Conservation (phyloP, 2,888 invertebrate genomes). For the Macrosiphum euphorbiae region DNA sequence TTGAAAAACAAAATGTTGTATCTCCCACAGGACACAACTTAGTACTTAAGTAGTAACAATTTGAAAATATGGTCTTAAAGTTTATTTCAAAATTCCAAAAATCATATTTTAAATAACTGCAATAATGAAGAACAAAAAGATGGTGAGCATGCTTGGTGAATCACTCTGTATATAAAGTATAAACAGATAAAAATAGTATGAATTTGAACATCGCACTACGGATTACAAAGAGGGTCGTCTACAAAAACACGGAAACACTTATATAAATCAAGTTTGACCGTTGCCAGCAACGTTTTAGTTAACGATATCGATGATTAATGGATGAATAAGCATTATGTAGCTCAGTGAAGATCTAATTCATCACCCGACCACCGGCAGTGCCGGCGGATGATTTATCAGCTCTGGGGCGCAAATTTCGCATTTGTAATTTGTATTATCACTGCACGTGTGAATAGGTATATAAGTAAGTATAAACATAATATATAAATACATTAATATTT, state of each 20-base stretch:
- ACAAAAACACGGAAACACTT: background rate
- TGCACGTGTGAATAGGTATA: background rate
- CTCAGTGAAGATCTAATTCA: slow-evolving; percentile 19
- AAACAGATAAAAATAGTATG: background rate
- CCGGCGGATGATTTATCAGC: slow-evolving; percentile 37
- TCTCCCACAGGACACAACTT: too few species aligned
- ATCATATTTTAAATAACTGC: too few species aligned
- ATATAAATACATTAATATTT: too few species aligned
- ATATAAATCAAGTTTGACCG: slow-evolving; percentile 24
- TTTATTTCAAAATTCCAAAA: too few species aligned
- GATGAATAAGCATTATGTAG: background rate
- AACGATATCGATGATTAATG: slow-evolving; percentile 55
- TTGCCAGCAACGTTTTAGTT: background rate
- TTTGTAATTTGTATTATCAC: background rate
- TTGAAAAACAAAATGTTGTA: too few species aligned
- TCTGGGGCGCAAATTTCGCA: background rate
- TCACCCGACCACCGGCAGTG: background rate
- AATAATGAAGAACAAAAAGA: too few species aligned
- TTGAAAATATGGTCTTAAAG: too few species aligned
- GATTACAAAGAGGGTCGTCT: background rate
- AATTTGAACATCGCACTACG: background rate
- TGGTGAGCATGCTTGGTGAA: too few species aligned
- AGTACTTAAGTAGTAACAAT: too few species aligned
- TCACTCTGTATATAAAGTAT: too few species aligned
- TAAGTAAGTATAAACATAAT: background rate